phyloP scores from a whole-genome alignment of 1,140 invertebrate genomes.

The Calycopis cecrops region DNA sequence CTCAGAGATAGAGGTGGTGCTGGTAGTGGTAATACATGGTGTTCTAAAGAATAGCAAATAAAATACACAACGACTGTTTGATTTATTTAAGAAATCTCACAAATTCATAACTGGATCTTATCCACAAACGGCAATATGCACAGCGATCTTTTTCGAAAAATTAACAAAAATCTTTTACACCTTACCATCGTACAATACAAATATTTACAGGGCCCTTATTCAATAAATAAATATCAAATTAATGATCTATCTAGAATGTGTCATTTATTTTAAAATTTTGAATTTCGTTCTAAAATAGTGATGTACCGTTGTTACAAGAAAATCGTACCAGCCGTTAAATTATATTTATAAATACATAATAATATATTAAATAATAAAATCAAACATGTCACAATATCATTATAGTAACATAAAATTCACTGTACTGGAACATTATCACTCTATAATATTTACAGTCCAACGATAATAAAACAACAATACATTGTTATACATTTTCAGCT shows the following conservation, averaged over 20 bases:
- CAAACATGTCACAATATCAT: no score
- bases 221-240: conserved; percentile 28
- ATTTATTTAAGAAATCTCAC: conserved; percentile 67
- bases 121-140: conserved; percentile 67
- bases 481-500: no score
- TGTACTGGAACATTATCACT: no score
- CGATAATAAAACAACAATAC: no score
- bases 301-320: no score
- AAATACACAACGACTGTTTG: conserved; percentile 60
- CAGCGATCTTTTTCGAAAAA: conserved; percentile 38
- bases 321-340: no score
- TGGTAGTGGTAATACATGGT: no score
- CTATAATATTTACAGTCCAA: no score
- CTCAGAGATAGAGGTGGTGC: no score
- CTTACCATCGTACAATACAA: conserved; percentile 40
- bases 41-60: conserved; percentile 39
- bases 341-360: no score
- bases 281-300: background rate
- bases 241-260: background rate
- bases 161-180: conserved; percentile 38
- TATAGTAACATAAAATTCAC: no score
- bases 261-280: background rate
- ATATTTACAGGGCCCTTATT: conserved; percentile 64
- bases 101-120: conserved; percentile 67
- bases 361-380: no score